Conservation (phyloP, 2,113 vertebrate genomes). For the Oreochromis niloticus region DNA sequence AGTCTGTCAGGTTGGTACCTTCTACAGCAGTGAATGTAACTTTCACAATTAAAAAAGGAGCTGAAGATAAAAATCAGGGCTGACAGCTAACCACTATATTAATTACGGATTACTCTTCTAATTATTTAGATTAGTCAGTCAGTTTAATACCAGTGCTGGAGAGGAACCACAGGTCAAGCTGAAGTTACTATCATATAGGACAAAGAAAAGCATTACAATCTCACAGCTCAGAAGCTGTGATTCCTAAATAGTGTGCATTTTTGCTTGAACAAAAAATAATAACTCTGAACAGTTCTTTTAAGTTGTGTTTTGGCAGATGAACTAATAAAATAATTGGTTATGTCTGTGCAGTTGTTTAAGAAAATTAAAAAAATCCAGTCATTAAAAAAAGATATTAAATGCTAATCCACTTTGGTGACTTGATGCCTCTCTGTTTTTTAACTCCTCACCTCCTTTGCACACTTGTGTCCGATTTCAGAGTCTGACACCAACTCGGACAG, state of each 20-base stretch:
- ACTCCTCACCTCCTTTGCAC: neutral
- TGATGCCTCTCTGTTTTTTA: neutral
- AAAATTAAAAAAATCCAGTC: neutral
- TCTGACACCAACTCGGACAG: slow-evolving; percentile 97
- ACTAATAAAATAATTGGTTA: neutral
- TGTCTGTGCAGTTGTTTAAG: neutral
- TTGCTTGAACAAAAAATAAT: neutral
- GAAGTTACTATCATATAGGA: neutral
- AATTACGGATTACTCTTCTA: neutral
- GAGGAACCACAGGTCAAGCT: neutral
- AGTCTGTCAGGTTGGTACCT: slow-evolving; percentile 87
- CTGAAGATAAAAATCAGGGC: neutral
- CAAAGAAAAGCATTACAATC: neutral
- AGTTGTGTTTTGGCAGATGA: neutral
- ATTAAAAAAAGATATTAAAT: neutral
- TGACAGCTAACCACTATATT: neutral
- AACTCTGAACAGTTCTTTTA: neutral
- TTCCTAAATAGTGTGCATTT: neutral
- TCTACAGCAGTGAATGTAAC: neutral
- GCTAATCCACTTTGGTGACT: neutral
- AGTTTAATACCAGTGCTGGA: neutral
- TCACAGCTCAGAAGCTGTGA: neutral
- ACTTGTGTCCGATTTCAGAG: slow-evolving; percentile 68
- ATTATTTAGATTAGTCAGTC: neutral
- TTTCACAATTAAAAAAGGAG: neutral